Conservation (phyloP, 2,113 vertebrate genomes). For the Peromyscus leucopus region DNA sequence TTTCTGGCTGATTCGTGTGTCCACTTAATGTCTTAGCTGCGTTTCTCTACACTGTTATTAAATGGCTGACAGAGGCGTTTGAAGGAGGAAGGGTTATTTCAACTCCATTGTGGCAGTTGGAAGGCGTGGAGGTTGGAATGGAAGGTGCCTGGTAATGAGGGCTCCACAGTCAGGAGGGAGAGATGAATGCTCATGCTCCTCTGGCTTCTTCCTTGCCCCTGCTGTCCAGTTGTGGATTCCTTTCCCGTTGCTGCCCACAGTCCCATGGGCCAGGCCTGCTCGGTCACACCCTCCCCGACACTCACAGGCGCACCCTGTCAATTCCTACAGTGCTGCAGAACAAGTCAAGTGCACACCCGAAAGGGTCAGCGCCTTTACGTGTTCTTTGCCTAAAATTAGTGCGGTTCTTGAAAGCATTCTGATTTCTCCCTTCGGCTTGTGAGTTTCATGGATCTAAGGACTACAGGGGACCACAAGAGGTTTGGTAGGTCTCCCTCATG, state of each 20-base stretch:
- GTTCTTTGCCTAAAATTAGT: constrained; percentile 15
- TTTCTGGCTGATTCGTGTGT: not conserved
- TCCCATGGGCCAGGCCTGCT: not conserved
- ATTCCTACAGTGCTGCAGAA: too few relatives aligned
- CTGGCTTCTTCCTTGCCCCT: not conserved
- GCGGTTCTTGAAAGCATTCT: constrained; percentile 32
- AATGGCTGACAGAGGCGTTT: too few relatives aligned
- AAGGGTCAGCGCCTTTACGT: not conserved
- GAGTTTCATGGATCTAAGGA: not conserved
- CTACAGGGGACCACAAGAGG: not conserved
- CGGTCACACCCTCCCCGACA: not conserved
- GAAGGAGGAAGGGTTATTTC: not conserved
- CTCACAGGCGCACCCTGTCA: too few relatives aligned
- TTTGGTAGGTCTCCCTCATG: not conserved
- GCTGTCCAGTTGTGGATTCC: not conserved
- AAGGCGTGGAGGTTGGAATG: not conserved
- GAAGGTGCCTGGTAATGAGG: not conserved
- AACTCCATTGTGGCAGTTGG: not conserved
- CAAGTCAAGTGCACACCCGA: too few relatives aligned
- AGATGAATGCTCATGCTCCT: not conserved
- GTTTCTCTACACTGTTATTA: not conserved
- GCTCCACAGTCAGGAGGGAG: not conserved
- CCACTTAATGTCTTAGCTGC: not conserved
- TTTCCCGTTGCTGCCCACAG: not conserved
- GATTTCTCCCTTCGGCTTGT: constrained; percentile 45